Conservation (phyloP, 2,797 vertebrate genomes). For the Aeoliscus strigatus region DNA sequence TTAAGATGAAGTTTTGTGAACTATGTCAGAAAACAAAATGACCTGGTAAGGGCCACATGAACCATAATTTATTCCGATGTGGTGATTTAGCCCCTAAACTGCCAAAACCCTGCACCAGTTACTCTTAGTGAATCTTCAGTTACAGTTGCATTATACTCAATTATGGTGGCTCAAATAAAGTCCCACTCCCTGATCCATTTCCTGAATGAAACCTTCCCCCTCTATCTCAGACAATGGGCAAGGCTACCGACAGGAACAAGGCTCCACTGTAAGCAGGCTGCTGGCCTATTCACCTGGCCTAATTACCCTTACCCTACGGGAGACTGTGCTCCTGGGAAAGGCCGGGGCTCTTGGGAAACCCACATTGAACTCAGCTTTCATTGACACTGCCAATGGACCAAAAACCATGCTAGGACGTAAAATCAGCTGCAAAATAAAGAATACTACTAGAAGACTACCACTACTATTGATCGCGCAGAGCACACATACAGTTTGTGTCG, state of each 20-base stretch:
- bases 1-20: too few species aligned
- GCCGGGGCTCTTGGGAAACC: constrained; percentile 50
- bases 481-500: too few species aligned
- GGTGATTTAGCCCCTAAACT: too few species aligned
- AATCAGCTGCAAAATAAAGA: too few species aligned
- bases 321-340: constrained; percentile 63
- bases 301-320: constrained; percentile 72
- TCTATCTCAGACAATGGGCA: constrained; percentile 63
- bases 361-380: constrained; percentile 58
- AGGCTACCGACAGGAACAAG: constrained; percentile 71
- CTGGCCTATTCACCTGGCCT: constrained; percentile 77
- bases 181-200: constrained; percentile 65
- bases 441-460: too few species aligned
- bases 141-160: constrained; percentile 68
- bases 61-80: too few species aligned
- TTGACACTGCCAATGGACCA: constrained; percentile 10
- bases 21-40: too few species aligned
- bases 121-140: constrained; percentile 60
- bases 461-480: too few species aligned
- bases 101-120: constrained; percentile 37
- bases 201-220: constrained; percentile 62
- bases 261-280: constrained; percentile 71
- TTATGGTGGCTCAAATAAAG: constrained; percentile 69
- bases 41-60: too few species aligned
- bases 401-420: too few species aligned